These are phyloP conservation scores for Sthenelais limicola DNA, from an alignment of 2,888 invertebrate species.

Conservation along the genomic window DNA sequence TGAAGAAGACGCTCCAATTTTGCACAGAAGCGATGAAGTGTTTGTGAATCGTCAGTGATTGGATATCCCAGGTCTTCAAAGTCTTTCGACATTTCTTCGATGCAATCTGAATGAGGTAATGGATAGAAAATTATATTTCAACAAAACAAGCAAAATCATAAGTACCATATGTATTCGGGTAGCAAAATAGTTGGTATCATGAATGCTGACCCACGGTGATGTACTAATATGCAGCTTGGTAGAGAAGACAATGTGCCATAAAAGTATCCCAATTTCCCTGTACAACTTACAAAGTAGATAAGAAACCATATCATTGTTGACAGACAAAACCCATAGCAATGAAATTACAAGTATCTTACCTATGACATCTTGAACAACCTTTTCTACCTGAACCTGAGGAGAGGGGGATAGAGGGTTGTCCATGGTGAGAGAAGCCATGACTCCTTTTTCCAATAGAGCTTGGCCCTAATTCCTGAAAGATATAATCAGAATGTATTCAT, in stretches of 20 bases:
- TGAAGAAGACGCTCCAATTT: conserved; percentile 72
- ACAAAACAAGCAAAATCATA: too few relatives aligned
- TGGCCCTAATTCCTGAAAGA: too few relatives aligned
- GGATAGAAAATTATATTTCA: too few relatives aligned
- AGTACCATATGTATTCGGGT: too few relatives aligned
- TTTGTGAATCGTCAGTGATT: conserved; percentile 70
- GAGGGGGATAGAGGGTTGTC: conserved; percentile 25
- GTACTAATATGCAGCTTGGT: too few relatives aligned
- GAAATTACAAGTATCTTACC: conserved; percentile 17
- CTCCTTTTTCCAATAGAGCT: too few relatives aligned
- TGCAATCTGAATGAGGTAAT: too few relatives aligned
- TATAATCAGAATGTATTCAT: too few relatives aligned
- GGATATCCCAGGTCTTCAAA: conserved; percentile 64
- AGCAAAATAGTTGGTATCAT: too few relatives aligned
- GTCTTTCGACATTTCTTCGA: conserved; percentile 60
- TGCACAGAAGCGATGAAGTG: conserved; percentile 71
- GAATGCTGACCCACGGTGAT: too few relatives aligned
- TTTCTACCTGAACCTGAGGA: conserved; percentile 34
- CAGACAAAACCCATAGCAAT: neutral
- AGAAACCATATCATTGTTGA: neutral
- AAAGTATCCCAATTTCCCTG: too few relatives aligned
- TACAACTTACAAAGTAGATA: neutral
- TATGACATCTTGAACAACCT: conserved; percentile 34
- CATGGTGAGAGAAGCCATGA: conserved; percentile 30
- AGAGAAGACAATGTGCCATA: too few relatives aligned